phyloP scores from a whole-genome alignment of 2,888 invertebrate species.

The Chorisops tibialis region DNA sequence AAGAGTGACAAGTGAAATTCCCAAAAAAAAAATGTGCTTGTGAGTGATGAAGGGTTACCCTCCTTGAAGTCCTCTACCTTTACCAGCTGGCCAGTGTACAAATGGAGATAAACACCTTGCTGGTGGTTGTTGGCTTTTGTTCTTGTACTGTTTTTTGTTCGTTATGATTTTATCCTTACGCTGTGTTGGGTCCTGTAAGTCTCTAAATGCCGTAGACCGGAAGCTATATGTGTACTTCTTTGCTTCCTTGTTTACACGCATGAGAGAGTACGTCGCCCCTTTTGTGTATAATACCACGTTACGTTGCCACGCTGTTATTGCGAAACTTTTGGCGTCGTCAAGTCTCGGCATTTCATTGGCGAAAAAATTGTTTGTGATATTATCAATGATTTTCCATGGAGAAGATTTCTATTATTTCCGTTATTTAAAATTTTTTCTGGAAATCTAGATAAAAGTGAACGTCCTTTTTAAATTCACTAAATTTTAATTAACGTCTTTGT shows the following conservation, averaged over 20 bases:
- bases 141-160: constrained; percentile 1
- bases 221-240: constrained; percentile 14
- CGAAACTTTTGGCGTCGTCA: too few relatives aligned
- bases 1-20: constrained; percentile 5
- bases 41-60: constrained; percentile 4
- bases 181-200: too few relatives aligned
- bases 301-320: too few relatives aligned
- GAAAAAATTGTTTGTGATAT: too few relatives aligned
- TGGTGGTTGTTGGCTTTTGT: constrained; percentile 16
- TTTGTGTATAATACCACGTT: too few relatives aligned
- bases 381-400: too few relatives aligned
- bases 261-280: not conserved
- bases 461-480: too few relatives aligned
- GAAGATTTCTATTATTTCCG: too few relatives aligned
- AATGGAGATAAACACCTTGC: constrained; percentile 16
- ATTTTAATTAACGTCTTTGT: too few relatives aligned
- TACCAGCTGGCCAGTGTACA: not conserved
- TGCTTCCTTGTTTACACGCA: constrained; percentile 29
- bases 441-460: too few relatives aligned
- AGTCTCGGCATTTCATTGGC: too few relatives aligned
- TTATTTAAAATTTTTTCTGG: too few relatives aligned
- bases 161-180: not conserved
- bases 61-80: not conserved
- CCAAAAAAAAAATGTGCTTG: not conserved
- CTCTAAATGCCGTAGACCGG: constrained; percentile 16